Base-by-base conservation (phyloP, 2,113 vertebrate genomes). In the Melozone crissalis region DNA sequence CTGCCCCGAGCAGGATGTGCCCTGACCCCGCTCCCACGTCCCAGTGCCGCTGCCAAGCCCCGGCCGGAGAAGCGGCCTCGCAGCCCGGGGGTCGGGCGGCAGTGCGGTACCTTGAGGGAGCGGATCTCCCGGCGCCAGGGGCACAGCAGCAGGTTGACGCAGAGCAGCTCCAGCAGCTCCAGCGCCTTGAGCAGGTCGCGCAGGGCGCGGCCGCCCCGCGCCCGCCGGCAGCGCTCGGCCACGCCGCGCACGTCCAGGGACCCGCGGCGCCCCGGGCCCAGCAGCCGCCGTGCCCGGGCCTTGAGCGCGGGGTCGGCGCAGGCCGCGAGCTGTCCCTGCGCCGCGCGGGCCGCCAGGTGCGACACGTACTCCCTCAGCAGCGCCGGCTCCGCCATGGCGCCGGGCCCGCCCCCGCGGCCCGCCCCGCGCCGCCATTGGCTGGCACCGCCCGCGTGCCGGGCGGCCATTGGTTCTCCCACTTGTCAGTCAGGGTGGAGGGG, bases 101-200 rank as follows among this genome's bases (percentile, higher is more conserved):
- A 24, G 46, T 1, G 68, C 82, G 18, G 46, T 69, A 97, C 97
- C 97, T 98, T 98, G 28, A 98, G 89, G 11, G 96, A 96, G 79
- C 82, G 78, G 85, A 98, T 97, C 84, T 98, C 97, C 44, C 96
- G 98, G 74, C 97, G 96, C 97, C 97, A 97, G 4, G 98, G 97
- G 44, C 69, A 92, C 31, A 98, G 96, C 27, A 97, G 90, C 18
- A 98, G 79, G 84, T 98, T 96, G 77, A 97, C 43, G 46, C 97
- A 98, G 41, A 98, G 87, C 51, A 98, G 89, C 93, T 98, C 97
- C 81, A 98, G 90, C 55, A 97, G 71, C 79, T 96, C 97, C n/a
- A 97, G 87, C 2, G 97, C 97, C 37, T 54, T 83, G 12, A 83
- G 58, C 35, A 98, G 85, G 37, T 58, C 24, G 4, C 31, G 67